phyloP scores from a whole-genome alignment of 2,113 vertebrate genomes.

The Forbesichthys papilliferus region DNA sequence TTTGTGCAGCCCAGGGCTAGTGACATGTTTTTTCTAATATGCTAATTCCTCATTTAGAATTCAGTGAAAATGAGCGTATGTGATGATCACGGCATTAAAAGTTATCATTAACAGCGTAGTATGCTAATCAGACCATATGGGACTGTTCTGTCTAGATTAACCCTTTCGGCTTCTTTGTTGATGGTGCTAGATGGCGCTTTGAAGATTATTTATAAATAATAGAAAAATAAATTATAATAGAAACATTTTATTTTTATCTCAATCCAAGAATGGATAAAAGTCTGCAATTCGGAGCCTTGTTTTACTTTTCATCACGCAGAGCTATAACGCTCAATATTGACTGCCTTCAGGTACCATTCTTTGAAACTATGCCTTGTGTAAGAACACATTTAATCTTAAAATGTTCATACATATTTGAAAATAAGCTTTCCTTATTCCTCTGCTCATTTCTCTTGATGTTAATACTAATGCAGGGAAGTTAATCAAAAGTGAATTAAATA shows the following conservation, averaged over 20 bases:
- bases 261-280: neutral
- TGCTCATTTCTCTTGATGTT: no score
- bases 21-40: slow-evolving; percentile 70
- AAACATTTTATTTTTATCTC: neutral
- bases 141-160: slow-evolving; percentile 62
- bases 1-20: slow-evolving; percentile 44
- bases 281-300: neutral
- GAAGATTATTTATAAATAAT: slow-evolving; percentile 27
- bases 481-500: no score
- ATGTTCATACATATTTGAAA: no score
- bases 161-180: slow-evolving; percentile 38
- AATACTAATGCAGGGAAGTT: no score
- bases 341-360: no score
- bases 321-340: no score
- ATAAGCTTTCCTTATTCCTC: no score
- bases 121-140: slow-evolving; percentile 73
- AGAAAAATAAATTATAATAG: neutral
- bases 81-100: slow-evolving; percentile 74
- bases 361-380: no score
- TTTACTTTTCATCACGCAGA: no score
- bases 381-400: no score
- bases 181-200: slow-evolving; percentile 40
- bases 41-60: slow-evolving; percentile 68
- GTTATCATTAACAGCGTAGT: slow-evolving; percentile 66
- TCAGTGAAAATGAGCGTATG: slow-evolving; percentile 69